Percentiles rank a stretch among this genome's conserved stretches.
phyloP scores from a whole-genome alignment of 2,888 invertebrate genomes.

The Carterocephalus palaemon region DNA sequence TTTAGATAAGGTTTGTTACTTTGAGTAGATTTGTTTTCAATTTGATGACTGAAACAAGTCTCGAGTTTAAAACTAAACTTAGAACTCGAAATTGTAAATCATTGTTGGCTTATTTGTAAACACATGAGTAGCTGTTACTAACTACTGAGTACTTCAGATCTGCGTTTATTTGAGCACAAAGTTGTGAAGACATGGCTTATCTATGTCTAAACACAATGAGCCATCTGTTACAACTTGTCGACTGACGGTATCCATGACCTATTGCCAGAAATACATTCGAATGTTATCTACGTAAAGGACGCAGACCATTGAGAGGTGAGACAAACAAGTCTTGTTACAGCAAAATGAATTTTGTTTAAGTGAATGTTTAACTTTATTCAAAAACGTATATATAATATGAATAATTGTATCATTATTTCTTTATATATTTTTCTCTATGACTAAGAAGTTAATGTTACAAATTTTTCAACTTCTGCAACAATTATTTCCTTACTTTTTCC shows the following conservation, averaged over 20 bases:
- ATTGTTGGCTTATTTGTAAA: no score
- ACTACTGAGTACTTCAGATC: background rate
- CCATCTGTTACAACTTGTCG: slow-evolving; percentile 61
- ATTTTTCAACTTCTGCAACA: no score
- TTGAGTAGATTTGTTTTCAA: slow-evolving; percentile 8
- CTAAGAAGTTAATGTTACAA: no score
- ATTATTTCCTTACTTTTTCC: no score
- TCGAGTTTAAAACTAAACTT: no score
- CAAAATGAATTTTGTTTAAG: background rate
- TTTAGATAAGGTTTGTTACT: slow-evolving; percentile 6
- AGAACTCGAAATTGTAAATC: no score
- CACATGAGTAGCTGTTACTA: background rate
- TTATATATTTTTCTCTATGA: no score
- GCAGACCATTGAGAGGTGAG: slow-evolving; percentile 11
- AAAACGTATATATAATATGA: no score
- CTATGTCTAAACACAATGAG: slow-evolving; percentile 53
- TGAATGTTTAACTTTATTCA: background rate
- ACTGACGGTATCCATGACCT: slow-evolving; percentile 61
- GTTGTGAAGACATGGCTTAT: slow-evolving; percentile 52
- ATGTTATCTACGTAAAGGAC: slow-evolving; percentile 24
- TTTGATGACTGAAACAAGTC: slow-evolving; percentile 1
- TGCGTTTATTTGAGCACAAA: slow-evolving; percentile 13
- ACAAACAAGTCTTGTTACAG: slow-evolving; percentile 30
- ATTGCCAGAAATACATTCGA: slow-evolving; percentile 44
- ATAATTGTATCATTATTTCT: no score